Evolutionary conservation across 2,888 invertebrate genomes (phyloP).

Genomic region (Drosophila stalkeri): DNA sequence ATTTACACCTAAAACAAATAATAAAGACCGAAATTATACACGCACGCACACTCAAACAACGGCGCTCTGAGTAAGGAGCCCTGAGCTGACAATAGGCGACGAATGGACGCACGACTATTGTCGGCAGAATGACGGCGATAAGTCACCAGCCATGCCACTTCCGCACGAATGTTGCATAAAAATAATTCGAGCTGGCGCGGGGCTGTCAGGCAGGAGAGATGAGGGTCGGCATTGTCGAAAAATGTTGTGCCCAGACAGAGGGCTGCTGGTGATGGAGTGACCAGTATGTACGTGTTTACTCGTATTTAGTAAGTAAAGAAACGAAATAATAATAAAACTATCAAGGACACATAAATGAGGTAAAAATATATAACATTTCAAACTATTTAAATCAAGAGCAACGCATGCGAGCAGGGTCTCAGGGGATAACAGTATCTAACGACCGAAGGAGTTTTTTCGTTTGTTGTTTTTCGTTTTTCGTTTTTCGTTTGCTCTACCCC

Average conservation of each 20-base stretch:
- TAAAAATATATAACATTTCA: conserved; percentile 59
- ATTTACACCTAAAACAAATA: conserved; percentile 80
- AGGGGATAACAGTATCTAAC: conserved; percentile 37
- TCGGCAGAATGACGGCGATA: conserved; percentile 74
- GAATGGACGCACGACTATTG: conserved; percentile 55
- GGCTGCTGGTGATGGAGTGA: neutral
- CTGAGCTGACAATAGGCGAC: conserved; percentile 51
- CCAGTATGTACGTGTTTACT: conserved; percentile 18
- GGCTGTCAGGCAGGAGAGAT: conserved; percentile 14
- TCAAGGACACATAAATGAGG: conserved; percentile 42
- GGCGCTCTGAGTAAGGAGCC: neutral
- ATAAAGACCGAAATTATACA: conserved; percentile 77
- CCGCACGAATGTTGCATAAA: conserved; percentile 70
- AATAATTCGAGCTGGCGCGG: conserved; percentile 36
- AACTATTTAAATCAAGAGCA: conserved; percentile 72
- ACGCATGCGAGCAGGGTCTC: neutral
- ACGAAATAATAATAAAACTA: conserved; percentile 41
- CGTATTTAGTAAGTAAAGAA: conserved; percentile 18
- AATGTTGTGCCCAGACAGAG: conserved; percentile 13
- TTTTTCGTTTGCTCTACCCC: neutral
- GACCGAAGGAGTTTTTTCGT: conserved; percentile 2
- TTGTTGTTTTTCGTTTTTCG: no score
- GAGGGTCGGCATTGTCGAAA: neutral
- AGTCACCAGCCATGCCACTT: conserved; percentile 75
- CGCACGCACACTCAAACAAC: conserved; percentile 60